Percentiles rank a stretch among this genome's conserved stretches.
Conservation (phyloP, 53 echinoderm and acorn worm species). For the Patiria pectinifera region DNA sequence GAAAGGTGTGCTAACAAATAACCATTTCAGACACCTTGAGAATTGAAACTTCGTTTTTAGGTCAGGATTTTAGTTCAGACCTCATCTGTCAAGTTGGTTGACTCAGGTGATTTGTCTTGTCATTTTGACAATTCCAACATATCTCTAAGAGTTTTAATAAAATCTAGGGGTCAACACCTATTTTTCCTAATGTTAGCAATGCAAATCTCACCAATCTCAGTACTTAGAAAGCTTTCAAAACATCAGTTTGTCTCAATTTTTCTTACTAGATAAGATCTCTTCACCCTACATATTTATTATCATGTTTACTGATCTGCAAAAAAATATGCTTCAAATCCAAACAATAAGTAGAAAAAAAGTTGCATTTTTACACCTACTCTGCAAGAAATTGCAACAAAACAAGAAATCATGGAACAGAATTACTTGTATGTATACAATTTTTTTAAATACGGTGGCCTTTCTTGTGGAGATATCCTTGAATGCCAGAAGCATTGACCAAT, state of each 20-base stretch:
- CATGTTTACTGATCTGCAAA: too few relatives aligned
- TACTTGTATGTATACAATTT: not conserved
- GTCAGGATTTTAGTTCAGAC: not conserved
- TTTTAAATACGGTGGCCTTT: not conserved
- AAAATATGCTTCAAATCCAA: not conserved
- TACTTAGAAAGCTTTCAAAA: too few relatives aligned
- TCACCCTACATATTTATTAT: too few relatives aligned
- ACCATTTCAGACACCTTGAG: constrained; percentile 24
- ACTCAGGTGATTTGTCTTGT: not conserved
- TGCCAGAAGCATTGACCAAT: not conserved
- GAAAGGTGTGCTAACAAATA: not conserved
- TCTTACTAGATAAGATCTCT: too few relatives aligned
- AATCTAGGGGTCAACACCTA: too few relatives aligned
- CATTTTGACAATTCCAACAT: not conserved
- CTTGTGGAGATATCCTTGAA: not conserved
- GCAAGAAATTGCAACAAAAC: too few relatives aligned
- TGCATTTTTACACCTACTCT: too few relatives aligned
- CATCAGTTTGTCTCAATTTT: too few relatives aligned
- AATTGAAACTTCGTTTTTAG: not conserved
- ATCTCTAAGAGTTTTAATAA: too few relatives aligned
- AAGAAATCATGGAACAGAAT: not conserved
- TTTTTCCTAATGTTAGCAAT: too few relatives aligned
- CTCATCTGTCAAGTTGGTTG: not conserved
- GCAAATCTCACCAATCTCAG: too few relatives aligned
- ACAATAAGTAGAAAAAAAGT: not conserved